Percentiles rank a stretch among this genome's conserved stretches.
phyloP scores from a whole-genome alignment of 2,797 vertebrate genomes.

The Tarsius wallacei region DNA sequence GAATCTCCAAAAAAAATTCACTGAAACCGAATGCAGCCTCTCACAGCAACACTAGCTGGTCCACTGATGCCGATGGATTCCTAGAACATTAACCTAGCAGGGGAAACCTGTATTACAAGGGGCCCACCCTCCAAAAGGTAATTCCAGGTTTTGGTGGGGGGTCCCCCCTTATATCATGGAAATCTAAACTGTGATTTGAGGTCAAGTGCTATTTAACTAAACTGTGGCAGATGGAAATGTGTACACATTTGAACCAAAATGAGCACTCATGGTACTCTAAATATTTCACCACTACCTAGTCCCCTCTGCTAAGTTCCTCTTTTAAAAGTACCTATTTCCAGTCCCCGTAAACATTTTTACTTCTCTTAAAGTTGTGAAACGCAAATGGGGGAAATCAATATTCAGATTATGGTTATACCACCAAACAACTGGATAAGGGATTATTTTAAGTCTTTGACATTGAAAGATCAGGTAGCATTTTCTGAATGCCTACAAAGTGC shows the following conservation, averaged over 20 bases:
- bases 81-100: too few relatives aligned
- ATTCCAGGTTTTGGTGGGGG: too few relatives aligned
- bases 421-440: not conserved
- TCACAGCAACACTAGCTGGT: too few relatives aligned
- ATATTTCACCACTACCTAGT: not conserved
- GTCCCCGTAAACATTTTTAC: not conserved
- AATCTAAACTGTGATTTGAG: not conserved
- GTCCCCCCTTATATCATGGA: too few relatives aligned
- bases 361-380: not conserved
- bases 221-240: not conserved
- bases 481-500: not conserved
- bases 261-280: not conserved
- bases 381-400: not conserved
- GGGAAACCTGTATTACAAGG: too few relatives aligned
- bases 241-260: not conserved
- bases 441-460: conserved; percentile 13
- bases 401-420: not conserved
- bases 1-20: too few relatives aligned
- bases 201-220: not conserved
- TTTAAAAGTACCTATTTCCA: not conserved
- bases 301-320: not conserved
- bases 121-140: too few relatives aligned
- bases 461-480: not conserved
- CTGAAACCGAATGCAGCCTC: too few relatives aligned
- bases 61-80: too few relatives aligned